Base-by-base conservation (phyloP, 2,113 vertebrate genomes). In the Hypanus sabinus region DNA sequence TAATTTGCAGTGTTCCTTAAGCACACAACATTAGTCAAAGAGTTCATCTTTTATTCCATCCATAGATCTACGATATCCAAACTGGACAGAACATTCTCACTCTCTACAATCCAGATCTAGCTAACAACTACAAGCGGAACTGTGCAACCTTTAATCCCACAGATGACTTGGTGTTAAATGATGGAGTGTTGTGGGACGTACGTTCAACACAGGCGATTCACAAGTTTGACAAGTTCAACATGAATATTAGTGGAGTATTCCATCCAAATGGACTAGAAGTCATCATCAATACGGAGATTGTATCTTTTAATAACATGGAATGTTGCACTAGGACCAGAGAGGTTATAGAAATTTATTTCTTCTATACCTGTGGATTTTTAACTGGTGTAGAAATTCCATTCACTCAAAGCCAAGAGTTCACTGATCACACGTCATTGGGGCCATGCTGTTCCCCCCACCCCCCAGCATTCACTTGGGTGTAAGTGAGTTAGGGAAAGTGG, bases 181-280 rank as follows among this genome's bases (percentile, higher is more conserved):
- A 99, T 94, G 99, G 99, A 20, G 99, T 99, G 94, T 97, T 99
- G 94, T 99, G 99, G 99, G 99, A 99, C 94, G 98, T 99, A 80
- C 98, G 99, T 95, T 98, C 98, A 0, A 97, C 98, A 94, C 98
- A 99, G 96, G 99, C 99, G 95, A 98, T 99, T 94, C 99, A 99
- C 96, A 99, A 99, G 96, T 99, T 99, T 95, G 99, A 99, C 96
- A 99, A 99, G 95, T 99, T 99, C 97, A 99, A 99, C 97, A 99
- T 99, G 99, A 99, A 99, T 96, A 99, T 99, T 97, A 99, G 99
- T 94, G 99, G 99, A 0, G 99, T 99, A 94, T 99, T 99, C 95
- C 99, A 99, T 95, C 99, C 99, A 75, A 99, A 99, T 68, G 97
- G 98, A 93, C 96, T 98, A 79, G 99, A 99, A 95, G 98, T 99